Conservation (phyloP, 2,113 vertebrate genomes). For the Elgaria multicarinata region DNA sequence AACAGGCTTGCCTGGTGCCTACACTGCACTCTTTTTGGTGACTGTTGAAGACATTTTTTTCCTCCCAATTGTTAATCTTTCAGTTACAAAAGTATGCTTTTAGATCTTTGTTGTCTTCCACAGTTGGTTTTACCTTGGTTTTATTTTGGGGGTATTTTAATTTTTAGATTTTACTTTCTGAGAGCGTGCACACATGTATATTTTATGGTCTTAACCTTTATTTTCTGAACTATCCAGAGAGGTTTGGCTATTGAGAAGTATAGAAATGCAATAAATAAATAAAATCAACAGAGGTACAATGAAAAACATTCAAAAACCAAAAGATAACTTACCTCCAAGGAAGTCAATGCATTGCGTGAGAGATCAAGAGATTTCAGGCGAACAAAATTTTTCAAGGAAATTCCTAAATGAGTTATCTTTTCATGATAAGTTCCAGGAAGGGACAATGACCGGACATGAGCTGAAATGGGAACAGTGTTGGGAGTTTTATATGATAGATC, state of each 20-base stretch:
- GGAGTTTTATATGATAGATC: background rate
- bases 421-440: constrained; percentile 81
- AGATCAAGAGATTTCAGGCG: constrained; percentile 82
- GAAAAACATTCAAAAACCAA: constrained; percentile 3
- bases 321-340: constrained; percentile 74
- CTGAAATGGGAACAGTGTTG: constrained; percentile 59
- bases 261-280: background rate
- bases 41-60: background rate
- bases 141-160: background rate
- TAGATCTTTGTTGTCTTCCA: background rate
- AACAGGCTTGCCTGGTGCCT: background rate
- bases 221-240: background rate
- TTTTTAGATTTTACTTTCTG: background rate
- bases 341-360: constrained; percentile 80
- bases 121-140: no score
- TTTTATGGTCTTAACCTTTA: background rate
- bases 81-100: background rate
- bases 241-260: background rate
- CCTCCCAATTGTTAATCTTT: background rate
- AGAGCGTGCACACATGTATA: no score
- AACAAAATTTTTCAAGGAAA: constrained; percentile 76
- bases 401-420: constrained; percentile 82
- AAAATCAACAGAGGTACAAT: background rate
- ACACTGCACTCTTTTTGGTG: background rate
- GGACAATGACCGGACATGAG: constrained; percentile 79